Conservation (phyloP, 1,140 invertebrate species). For the Coptotermes formosanus region DNA sequence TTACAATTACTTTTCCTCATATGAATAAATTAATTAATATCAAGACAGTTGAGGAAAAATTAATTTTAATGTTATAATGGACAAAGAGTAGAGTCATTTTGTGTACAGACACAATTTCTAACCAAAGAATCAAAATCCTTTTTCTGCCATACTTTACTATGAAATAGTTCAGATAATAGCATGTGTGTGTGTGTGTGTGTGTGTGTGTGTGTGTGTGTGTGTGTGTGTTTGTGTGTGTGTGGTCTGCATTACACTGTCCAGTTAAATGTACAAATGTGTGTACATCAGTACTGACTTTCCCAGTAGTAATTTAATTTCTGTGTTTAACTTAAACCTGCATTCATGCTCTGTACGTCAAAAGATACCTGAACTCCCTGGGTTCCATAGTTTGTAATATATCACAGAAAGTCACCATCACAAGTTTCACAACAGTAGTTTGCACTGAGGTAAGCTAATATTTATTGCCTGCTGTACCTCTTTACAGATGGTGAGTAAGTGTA, state of each 20-base stretch:
- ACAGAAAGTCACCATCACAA: neutral
- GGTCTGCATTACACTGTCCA: neutral
- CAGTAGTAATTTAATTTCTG: neutral
- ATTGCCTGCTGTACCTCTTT: neutral
- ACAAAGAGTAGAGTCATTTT: neutral
- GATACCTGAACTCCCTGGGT: neutral
- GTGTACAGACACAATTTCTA: neutral
- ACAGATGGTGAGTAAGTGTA: neutral
- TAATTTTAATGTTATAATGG: too few species aligned
- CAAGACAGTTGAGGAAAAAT: too few species aligned
- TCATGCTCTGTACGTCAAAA: neutral
- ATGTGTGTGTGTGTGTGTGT: neutral
- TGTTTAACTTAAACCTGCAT: neutral
- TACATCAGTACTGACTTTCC: slow-evolving; percentile 12
- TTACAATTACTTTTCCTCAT: neutral
- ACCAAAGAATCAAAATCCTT: neutral
- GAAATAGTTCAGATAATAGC: neutral
- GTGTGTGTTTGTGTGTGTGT: neutral
- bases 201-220: neutral
- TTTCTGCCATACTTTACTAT: neutral
- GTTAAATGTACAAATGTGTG: neutral
- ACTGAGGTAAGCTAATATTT: neutral
- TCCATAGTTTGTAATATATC: neutral
- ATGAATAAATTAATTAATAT: too few species aligned
- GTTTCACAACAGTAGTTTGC: neutral